Base-by-base conservation (phyloP, 2,888 invertebrate species). In the Drosophila sordidapex region DNA sequence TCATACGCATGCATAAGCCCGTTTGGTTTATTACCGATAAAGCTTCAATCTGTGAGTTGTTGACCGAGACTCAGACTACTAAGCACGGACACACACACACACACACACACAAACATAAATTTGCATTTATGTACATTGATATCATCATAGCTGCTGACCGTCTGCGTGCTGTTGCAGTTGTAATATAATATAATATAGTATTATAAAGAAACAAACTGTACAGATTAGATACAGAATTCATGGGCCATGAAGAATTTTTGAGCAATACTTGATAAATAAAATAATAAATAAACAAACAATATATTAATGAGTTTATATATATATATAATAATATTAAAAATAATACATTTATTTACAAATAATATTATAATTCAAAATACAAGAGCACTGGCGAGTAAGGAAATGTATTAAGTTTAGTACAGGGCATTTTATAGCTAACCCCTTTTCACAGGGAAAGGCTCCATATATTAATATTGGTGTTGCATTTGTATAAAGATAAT, bases 401-500 rank as follows among this genome's bases (percentile, higher is more conserved):
- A 11, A n/a, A 27, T 31, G 13, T 1, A 53, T 21, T 15, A 35
- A 21, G 6, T 7, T 11, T 31, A 13, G 2, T 29, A 27, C 10
- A 46, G 33, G 25, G 79, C 53, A 77, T 64, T 31, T 51, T 0
- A 0, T 15, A 49, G 63, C 38, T 31, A 33, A 43, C 31, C 29
- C 27, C 7, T 5, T 25, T 7, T n/a, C 0, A 29, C 2, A 18
- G 25, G 25, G 25, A 46, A 57, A 11, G 31, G 31, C 25, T 49
- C 18, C 54, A 36, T 36, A 52, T 72, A 59, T 72, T 67, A 43
- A 65, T 72, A 72, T 86, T 72, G 60, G 69, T 70, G 71, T 71
- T 87, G 82, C 82, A 82, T 84, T 82, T 84, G 75, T 77, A 89
- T 87, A 79, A 84, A 84, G 87, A 85, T 87, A 87, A 79, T 85